Base-by-base conservation (phyloP, 2,113 vertebrate genomes). In the Podarcis raffonei region DNA sequence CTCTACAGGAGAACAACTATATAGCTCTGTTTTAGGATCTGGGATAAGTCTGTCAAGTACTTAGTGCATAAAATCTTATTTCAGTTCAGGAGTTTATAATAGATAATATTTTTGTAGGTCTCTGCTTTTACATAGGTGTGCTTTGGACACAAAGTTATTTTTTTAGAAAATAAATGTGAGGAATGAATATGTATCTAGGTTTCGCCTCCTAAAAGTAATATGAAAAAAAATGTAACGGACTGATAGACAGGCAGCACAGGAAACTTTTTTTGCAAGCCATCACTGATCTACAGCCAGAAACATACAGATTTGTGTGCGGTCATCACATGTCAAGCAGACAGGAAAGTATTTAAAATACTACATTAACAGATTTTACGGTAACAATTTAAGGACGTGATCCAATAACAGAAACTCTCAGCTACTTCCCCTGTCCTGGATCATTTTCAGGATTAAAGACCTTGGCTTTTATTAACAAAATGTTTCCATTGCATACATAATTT, bases 121-220 rank as follows among this genome's bases (percentile, higher is more conserved):
- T 48, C 78, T 59, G 69, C 18, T 65, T 66, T 86, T 76, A 11
- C 9, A 22, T 59, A 84, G 27, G n/a, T 9, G 11, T 30, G 35
- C 20, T 66, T 30, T 27, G 32, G n/a, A 77, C 32, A 86, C 18
- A 69, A 30, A 32, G 30, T 13, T 42, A 23, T 30, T 62, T 20
- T 30, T 76, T 77, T 84, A 75, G 42, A 80, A 89, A 92, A 85
- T 3, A 25, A 71, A 57, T 77, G 12, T 18, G 6, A 74, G 78
- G 80, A 86, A 87, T 80, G 89, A 81, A 89, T 2, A 23, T 0
- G 92, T 30, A 86, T 65, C 11, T 88, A 93, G 53, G 30, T 92
- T 90, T 75, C 93, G 69, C 18, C 69, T 20, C 79, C 30, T 16
- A 79, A 57, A 25, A 27, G 39, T 42, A 27, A 25, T 16, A 81